Evolutionary conservation across 2,797 vertebrate genomes (phyloP).

Genomic region (Phalanger gymnotis): DNA sequence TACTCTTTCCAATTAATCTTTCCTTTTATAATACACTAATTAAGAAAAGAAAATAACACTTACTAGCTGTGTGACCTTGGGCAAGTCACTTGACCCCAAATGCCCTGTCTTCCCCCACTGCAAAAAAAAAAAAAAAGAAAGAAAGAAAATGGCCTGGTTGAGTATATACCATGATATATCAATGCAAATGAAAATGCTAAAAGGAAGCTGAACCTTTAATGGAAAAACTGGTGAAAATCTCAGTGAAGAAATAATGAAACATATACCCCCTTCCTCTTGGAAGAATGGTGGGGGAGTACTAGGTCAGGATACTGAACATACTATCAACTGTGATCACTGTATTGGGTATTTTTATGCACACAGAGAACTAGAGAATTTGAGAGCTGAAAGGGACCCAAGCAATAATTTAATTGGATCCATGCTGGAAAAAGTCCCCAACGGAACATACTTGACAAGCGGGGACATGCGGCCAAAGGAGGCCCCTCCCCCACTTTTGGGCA

Average conservation of each 20-base stretch:
- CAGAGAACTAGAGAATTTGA: background rate
- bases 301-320: background rate
- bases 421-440: background rate
- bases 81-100: too few species aligned
- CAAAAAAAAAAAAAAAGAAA: too few species aligned
- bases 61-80: too few species aligned
- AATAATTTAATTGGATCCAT: background rate
- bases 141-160: background rate
- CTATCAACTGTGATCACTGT: background rate
- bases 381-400: background rate
- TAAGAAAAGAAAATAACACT: background rate
- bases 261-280: background rate
- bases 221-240: background rate
- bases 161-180: background rate
- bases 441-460: background rate
- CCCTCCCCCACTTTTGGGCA: background rate
- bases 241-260: background rate
- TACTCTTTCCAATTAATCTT: background rate
- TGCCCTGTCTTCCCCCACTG: too few species aligned
- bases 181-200: background rate
- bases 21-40: background rate
- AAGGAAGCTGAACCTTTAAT: background rate
- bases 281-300: background rate
- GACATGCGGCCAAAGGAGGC: background rate
- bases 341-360: background rate